Conservation (phyloP, 2,113 vertebrate genomes). For the Salvelinus alpinus region DNA sequence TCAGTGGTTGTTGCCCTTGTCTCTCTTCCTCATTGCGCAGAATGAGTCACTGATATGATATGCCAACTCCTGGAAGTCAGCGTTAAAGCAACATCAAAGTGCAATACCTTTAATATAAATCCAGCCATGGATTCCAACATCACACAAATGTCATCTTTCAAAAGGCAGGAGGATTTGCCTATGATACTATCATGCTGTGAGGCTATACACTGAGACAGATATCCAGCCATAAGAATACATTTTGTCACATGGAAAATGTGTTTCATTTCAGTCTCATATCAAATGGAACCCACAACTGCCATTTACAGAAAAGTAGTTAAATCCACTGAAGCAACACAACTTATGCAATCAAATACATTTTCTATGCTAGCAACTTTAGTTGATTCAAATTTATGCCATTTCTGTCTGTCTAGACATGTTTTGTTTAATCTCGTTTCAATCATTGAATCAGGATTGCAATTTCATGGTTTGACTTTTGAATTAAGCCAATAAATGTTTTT, state of each 20-base stretch:
- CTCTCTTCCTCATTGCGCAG: background rate
- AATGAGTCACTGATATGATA: constrained; percentile 4
- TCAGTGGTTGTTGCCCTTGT: background rate
- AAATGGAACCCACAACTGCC: constrained; percentile 26
- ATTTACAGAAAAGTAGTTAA: background rate
- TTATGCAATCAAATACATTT: no score
- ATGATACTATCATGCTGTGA: constrained; percentile 8
- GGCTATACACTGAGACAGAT: background rate
- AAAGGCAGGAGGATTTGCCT: constrained; percentile 19
- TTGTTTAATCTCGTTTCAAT: background rate
- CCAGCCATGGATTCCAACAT: background rate
- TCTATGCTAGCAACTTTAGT: no score
- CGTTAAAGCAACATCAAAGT: constrained; percentile 28
- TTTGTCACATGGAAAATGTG: constrained; percentile 14
- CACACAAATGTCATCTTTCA: constrained; percentile 35
- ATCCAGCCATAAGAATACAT: background rate
- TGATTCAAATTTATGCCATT: background rate
- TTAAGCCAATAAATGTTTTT: no score
- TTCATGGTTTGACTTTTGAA: no score
- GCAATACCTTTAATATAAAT: constrained; percentile 5
- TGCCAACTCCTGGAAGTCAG: constrained; percentile 18
- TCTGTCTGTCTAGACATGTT: background rate
- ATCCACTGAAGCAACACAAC: no score
- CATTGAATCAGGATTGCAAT: background rate
- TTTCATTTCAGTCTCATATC: constrained; percentile 16